Percentiles rank a stretch among this genome's conserved stretches.
phyloP scores from a whole-genome alignment of 2,797 vertebrate species.

The Myotis myotis region DNA sequence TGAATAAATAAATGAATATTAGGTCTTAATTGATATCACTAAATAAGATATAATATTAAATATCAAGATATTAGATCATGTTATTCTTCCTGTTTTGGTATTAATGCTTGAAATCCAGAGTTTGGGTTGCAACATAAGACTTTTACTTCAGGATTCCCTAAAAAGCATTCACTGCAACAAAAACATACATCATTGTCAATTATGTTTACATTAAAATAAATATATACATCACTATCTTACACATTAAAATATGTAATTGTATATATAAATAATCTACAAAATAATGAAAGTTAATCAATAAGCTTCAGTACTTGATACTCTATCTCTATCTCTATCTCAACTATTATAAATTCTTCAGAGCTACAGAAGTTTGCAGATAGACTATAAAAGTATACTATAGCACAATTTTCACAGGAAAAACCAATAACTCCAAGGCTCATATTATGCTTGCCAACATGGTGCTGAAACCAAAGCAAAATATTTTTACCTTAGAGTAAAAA shows the following conservation, averaged over 20 bases:
- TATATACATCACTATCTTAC: not conserved
- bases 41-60: not conserved
- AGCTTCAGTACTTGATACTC: not conserved
- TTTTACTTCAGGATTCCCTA: not conserved
- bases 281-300: slow-evolving; percentile 5
- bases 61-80: not conserved
- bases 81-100: not conserved
- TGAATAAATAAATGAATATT: not conserved
- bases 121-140: not conserved
- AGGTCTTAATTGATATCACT: not conserved
- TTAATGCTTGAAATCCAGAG: not conserved
- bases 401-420: not conserved
- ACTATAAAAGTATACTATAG: not conserved
- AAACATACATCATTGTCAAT: not conserved
- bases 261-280: not conserved
- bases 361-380: not conserved
- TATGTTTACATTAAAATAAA: not conserved
- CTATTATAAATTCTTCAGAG: not conserved
- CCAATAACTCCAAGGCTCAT: too few species aligned
- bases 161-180: not conserved
- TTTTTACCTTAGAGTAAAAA: not conserved
- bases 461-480: not conserved
- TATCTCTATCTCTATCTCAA: not conserved
- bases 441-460: not conserved
- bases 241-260: not conserved